Evolutionary conservation across 2,888 invertebrate species (phyloP).

Genomic region (Sinotaia quadrata): DNA sequence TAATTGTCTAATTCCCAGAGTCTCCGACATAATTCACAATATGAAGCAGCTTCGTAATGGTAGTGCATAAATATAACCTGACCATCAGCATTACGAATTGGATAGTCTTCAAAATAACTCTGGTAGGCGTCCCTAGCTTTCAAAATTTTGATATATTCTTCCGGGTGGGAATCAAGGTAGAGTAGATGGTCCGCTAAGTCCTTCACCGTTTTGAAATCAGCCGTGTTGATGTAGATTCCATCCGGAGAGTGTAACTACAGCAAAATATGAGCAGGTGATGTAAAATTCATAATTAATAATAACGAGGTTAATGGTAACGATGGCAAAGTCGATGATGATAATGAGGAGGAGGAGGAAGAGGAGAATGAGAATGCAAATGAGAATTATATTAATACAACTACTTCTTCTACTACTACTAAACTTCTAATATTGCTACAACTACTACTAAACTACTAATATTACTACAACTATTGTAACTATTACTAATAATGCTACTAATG

Average conservation of each 20-base stretch:
- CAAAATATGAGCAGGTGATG: too few relatives aligned
- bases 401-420: too few relatives aligned
- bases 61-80: constrained; percentile 17
- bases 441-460: too few relatives aligned
- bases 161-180: constrained; percentile 16
- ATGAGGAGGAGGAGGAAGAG: too few relatives aligned
- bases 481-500: too few relatives aligned
- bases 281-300: too few relatives aligned
- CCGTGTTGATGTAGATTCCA: constrained; percentile 24
- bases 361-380: too few relatives aligned
- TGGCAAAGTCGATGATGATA: too few relatives aligned
- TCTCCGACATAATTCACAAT: constrained; percentile 36
- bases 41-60: constrained; percentile 24
- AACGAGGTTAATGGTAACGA: too few relatives aligned
- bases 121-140: constrained; percentile 21
- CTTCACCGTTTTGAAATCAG: constrained; percentile 11
- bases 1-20: constrained; percentile 34
- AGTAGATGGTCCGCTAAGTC: constrained; percentile 18
- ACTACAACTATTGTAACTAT: too few relatives aligned
- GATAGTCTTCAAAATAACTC: constrained; percentile 16
- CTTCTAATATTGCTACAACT: too few relatives aligned
- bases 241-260: constrained; percentile 5
- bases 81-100: background rate
- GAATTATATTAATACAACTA: too few relatives aligned
- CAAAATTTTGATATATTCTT: constrained; percentile 22